Percentiles rank a stretch among this genome's conserved stretches.
Conservation (phyloP, 2,113 vertebrate genomes). For the Hippocampus barbouri region DNA sequence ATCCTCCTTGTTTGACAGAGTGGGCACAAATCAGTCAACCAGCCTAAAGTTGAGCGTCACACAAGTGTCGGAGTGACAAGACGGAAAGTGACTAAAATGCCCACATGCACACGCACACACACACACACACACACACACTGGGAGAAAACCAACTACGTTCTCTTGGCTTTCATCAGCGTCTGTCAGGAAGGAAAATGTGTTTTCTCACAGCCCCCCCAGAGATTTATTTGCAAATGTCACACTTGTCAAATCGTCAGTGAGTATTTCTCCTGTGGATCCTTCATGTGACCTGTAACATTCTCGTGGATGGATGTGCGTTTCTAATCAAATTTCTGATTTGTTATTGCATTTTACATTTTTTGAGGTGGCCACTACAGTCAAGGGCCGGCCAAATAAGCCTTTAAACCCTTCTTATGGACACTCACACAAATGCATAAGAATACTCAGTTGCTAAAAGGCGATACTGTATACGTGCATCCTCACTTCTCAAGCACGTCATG, state of each 20-base stretch:
- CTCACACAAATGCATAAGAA: background rate
- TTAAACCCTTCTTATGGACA: background rate
- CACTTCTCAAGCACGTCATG: conserved; percentile 38
- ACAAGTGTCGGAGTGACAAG: conserved; percentile 27
- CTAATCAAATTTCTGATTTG: conserved; percentile 20
- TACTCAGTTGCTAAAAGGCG: conserved; percentile 29
- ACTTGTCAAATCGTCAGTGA: conserved; percentile 55
- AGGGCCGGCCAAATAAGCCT: conserved; percentile 10
- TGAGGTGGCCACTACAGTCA: conserved; percentile 17
- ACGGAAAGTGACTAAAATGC: conserved; percentile 32
- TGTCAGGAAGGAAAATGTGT: conserved; percentile 36
- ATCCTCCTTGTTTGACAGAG: background rate
- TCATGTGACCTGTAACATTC: conserved; percentile 13
- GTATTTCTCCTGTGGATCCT: conserved; percentile 30
- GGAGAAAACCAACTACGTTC: conserved; percentile 46
- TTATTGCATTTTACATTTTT: conserved; percentile 19
- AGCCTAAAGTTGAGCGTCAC: conserved; percentile 48
- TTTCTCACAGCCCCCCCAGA: conserved; percentile 39
- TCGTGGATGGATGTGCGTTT: conserved; percentile 21
- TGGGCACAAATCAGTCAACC: conserved; percentile 49
- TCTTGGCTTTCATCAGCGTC: conserved; percentile 59
- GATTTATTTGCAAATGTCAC: conserved; percentile 65
- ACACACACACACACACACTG: conserved; percentile 32
- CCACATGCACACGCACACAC: conserved; percentile 33
- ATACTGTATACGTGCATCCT: conserved; percentile 19